A percentile compares a stretch with the other conserved stretches of the same genome.
phyloP scores from a whole-genome alignment of 1,140 invertebrate genomes.

The Saccostrea echinata region DNA sequence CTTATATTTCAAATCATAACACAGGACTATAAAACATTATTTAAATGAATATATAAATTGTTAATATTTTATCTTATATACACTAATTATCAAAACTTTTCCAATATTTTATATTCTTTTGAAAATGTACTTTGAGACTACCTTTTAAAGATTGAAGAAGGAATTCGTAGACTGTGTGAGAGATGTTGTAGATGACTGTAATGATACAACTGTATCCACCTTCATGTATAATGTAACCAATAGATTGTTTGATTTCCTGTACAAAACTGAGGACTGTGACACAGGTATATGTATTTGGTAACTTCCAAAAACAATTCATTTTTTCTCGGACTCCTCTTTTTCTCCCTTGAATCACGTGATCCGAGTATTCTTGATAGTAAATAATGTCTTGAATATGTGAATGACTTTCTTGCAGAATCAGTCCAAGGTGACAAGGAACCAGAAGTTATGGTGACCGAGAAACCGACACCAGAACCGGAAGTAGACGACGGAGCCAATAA shows the following conservation, averaged over 20 bases:
- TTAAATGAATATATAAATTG: too few relatives aligned
- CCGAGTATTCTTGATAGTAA: background rate
- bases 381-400: background rate
- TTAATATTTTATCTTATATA: too few relatives aligned
- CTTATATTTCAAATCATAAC: too few relatives aligned
- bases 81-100: too few relatives aligned
- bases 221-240: background rate
- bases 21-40: too few relatives aligned
- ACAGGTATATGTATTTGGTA: background rate
- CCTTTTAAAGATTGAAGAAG: background rate
- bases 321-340: too few relatives aligned
- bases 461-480: background rate
- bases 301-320: too few relatives aligned
- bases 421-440: background rate
- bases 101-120: too few relatives aligned
- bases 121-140: background rate
- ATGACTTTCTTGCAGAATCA: background rate
- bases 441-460: background rate
- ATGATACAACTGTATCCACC: background rate
- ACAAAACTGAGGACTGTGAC: background rate
- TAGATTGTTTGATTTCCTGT: background rate
- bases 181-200: background rate
- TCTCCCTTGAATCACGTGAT: too few relatives aligned
- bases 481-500: background rate
- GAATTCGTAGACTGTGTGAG: background rate